Base-by-base conservation (phyloP, 2,888 invertebrate species). In the Hydraecia micacea region DNA sequence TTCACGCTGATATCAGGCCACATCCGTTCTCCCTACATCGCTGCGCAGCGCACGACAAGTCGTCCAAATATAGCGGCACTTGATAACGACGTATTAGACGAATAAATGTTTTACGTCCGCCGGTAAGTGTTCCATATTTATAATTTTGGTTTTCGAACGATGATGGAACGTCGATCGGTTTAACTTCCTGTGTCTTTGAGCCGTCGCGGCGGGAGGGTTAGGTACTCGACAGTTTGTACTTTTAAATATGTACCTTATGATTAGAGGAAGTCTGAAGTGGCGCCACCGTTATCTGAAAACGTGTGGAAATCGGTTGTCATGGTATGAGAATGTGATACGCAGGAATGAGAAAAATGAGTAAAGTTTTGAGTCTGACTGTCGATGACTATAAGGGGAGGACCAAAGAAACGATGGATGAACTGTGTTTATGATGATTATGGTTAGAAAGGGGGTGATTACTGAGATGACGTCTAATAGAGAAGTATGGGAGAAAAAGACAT, bases 31-130 rank as follows among this genome's bases (percentile, higher is more conserved):
- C 69, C 79, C 8, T 91, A 92, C 36, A 85, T 87, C 88, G 46
- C 36, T 28, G 81, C 49, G 18, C 76, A 84, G 86, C 86, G 85
- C 90, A 94, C 93, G 95, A 95, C 95, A 95, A 91, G 91, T 92
- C 93, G 81, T 93, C 94, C 95, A 91, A 93, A 95, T 95, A 95
- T 95, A 95, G 94, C 93, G 90, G 93, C 95, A 95, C 95, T 95
- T 95, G 96, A 95, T 95, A 95, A 95, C 95, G 93, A 94, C 91
- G 94, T 94, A 95, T 94, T 94, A 94, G 93, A 95, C 91, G 93
- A 94, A 94, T 95, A 92, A 92, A 94, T 94, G 93, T 94, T 93
- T 93, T 92, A 93, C 93, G 94, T 93, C 93, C 94, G 93, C 91
- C 91, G 92, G 92, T 93, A 95, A 95, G 94, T 95, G 95, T 93